Percentiles rank a stretch among this genome's conserved stretches.
phyloP scores from a whole-genome alignment of 2,113 vertebrate species.

The Oreochromis spilurus region DNA sequence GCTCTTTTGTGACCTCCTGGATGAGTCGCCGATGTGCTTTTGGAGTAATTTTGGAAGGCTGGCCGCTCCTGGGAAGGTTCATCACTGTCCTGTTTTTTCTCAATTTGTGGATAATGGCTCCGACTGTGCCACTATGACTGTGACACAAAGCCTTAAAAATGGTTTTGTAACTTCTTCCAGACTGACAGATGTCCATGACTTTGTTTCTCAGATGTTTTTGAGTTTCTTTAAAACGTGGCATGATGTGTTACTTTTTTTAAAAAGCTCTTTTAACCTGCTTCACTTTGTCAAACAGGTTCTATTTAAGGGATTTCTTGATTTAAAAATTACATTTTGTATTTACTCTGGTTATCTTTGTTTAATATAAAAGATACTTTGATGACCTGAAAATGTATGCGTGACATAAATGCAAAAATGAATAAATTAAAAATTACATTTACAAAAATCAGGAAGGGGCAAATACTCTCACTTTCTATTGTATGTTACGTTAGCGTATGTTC shows the following conservation, averaged over 20 bases:
- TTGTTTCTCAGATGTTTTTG: not conserved
- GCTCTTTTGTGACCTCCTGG: not conserved
- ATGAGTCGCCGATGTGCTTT: not conserved
- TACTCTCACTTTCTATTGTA: not conserved
- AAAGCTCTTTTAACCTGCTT: not conserved
- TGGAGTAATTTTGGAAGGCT: not conserved
- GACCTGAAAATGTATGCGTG: not conserved
- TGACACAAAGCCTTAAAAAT: not conserved
- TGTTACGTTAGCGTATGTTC: slow-evolving; percentile 14
- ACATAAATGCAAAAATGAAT: not conserved
- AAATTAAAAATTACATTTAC: accelerated
- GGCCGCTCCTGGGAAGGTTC: not conserved
- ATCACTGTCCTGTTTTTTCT: not conserved
- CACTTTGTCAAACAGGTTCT: accelerated
- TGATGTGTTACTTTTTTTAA: accelerated
- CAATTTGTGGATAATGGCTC: not conserved
- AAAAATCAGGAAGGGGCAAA: not conserved
- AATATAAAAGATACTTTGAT: not conserved
- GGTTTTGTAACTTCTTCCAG: not conserved
- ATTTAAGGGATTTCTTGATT: not conserved
- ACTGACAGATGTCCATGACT: not conserved
- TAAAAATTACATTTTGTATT: not conserved
- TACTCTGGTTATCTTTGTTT: not conserved
- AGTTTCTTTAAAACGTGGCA: accelerated
- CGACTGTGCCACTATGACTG: not conserved